Base-by-base conservation (phyloP, 2,888 invertebrate species). In the Dasysyrphus albostriatus region DNA sequence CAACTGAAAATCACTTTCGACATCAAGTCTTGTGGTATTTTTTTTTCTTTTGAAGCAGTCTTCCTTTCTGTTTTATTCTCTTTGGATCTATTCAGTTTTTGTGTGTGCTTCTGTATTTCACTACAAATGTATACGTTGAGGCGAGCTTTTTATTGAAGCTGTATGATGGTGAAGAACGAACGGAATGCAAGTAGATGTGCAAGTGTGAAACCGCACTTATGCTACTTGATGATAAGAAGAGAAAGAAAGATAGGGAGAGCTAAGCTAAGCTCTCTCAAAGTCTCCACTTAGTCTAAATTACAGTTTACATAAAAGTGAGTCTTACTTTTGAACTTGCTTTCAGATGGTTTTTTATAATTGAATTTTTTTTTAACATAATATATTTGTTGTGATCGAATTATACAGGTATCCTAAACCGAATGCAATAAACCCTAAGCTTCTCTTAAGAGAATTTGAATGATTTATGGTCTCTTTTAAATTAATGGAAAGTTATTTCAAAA, bases 1-100 rank as follows among this genome's bases (percentile, higher is more conserved):
- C 88, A 90, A 90, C 90, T 90, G 89, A 90, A 90, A 88, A 88
- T 88, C 88, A 84, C 88, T 87, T 83, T 83, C 78, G 70, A 79
- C 87, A 39, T 79, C 78, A 72, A 75, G 78, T 67, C 81, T 74
- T 63, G 77, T 78, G 39, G 69, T 73, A 70, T 74, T 77, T 74
- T 85, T 85, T 63, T 59, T 49, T 49, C 14, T n/a, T 49, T 79
- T n/a, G 82, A 80, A 83, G 83, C 73, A 83, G 82, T 88, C 49
- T 63, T 74, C 56, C 58, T 65, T 47, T 70, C 61, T 51, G 56
- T 73, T 84, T 49, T 83, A 72, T 83, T 77, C 63, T 65, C 63
- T 65, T 47, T 47, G n/a, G 32, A n/a, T 77, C 76, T 79, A 61
- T 69, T 24, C 61, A 44, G 65, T 61, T 39, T 29, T 32, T 63